Evolutionary conservation across 2,888 invertebrate species (phyloP).

Genomic region (Stenolophus ochropezus): DNA sequence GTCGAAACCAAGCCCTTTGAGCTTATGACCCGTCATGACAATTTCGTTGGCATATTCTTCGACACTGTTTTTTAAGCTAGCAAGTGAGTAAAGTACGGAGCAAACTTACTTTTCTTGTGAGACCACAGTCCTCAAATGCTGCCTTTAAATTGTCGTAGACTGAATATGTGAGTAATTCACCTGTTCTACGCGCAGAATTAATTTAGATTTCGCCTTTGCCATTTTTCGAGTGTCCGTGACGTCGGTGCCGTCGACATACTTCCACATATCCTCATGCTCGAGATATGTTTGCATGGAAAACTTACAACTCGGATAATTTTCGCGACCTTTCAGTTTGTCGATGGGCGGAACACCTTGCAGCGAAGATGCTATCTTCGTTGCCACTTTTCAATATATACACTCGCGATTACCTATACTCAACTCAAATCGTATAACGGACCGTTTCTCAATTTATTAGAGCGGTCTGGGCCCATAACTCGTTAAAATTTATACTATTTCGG

Average conservation of each 20-base stretch:
- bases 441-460: too few relatives aligned
- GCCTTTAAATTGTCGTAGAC: conserved; percentile 27
- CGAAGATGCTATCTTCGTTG: too few relatives aligned
- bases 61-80: conserved; percentile 62
- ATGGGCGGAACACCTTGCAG: too few relatives aligned
- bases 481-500: too few relatives aligned
- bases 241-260: background rate
- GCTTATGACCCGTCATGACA: conserved; percentile 64
- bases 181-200: conserved; percentile 38
- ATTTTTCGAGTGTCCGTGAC: conserved; percentile 36
- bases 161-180: background rate
- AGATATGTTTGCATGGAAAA: background rate
- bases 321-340: conserved; percentile 6
- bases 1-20: conserved; percentile 64
- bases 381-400: too few relatives aligned
- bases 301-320: background rate
- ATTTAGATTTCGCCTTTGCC: conserved; percentile 53
- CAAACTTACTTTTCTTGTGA: conserved; percentile 65
- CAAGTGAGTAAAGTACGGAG: conserved; percentile 63
- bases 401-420: too few relatives aligned
- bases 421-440: too few relatives aligned
- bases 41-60: conserved; percentile 65
- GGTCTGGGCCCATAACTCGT: too few relatives aligned
- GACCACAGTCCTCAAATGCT: conserved; percentile 48
- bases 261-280: background rate